phyloP scores from a whole-genome alignment of 2,113 vertebrate genomes.

The Oreochromis tanganicae region DNA sequence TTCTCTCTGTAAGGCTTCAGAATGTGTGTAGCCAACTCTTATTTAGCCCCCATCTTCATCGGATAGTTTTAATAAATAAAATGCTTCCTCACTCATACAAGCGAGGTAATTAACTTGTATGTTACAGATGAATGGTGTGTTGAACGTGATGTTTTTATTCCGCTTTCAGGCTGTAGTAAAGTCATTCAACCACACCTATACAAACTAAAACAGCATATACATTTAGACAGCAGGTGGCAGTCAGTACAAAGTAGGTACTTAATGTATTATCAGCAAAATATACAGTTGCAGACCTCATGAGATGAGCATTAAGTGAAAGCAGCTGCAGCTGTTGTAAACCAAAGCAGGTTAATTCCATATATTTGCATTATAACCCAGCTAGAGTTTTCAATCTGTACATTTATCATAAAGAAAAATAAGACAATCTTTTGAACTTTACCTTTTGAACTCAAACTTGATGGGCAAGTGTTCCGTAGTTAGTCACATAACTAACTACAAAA shows the following conservation, averaged over 20 bases:
- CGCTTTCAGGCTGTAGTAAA: background rate
- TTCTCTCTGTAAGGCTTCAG: background rate
- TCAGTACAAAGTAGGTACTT: background rate
- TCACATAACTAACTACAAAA: background rate
- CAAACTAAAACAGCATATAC: background rate
- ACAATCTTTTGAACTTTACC: background rate
- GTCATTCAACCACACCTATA: background rate
- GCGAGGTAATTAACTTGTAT: background rate
- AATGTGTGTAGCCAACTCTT: background rate
- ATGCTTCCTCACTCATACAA: background rate
- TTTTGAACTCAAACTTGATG: background rate
- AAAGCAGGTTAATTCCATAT: background rate
- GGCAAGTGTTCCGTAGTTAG: background rate
- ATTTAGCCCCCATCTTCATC: background rate
- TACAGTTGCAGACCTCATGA: background rate
- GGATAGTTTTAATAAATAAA: background rate
- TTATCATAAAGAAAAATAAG: background rate
- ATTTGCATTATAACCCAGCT: background rate
- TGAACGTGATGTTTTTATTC: background rate
- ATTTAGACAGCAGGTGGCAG: constrained; percentile 63
- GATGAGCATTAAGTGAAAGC: background rate
- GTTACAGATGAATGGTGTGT: background rate
- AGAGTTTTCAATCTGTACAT: background rate
- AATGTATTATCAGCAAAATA: background rate
- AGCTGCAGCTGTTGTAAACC: background rate